These are phyloP conservation scores for Hemicrepidius hirtus DNA, from an alignment of 2,888 invertebrate genomes.

Conservation along the genomic window DNA sequence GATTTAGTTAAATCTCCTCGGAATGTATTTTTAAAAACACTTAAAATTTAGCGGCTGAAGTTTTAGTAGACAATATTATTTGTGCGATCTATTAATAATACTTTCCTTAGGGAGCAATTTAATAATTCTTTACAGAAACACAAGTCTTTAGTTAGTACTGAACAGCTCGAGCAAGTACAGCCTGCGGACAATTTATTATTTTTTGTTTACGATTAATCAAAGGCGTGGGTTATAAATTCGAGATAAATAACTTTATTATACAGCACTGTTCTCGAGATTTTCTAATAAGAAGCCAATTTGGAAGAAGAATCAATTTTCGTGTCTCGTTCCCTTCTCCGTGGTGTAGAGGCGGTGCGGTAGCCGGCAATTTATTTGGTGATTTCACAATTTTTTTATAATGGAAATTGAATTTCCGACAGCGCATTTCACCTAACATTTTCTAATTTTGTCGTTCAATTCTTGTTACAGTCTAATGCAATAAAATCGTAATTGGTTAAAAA, in stretches of 20 bases:
- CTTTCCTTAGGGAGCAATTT: constrained; percentile 5
- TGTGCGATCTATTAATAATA: constrained; percentile 17
- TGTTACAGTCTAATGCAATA: no score
- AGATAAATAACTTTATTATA: constrained; percentile 32
- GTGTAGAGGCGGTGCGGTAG: constrained; percentile 19
- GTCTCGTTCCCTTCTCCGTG: constrained; percentile 17
- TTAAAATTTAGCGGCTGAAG: constrained; percentile 1
- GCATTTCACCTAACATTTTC: constrained; percentile 6
- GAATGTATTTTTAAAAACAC: no score
- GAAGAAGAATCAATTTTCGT: constrained; percentile 35
- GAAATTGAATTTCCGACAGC: constrained; percentile 28
- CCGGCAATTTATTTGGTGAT: constrained; percentile 33
- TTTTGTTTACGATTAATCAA: constrained; percentile 31
- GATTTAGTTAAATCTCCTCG: no score
- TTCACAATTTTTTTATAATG: constrained; percentile 31
- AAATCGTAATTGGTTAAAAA: no score
- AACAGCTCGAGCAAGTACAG: constrained; percentile 13
- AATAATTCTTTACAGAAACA: constrained; percentile 11
- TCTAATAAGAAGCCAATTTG: constrained; percentile 38
- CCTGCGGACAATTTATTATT: constrained; percentile 24
- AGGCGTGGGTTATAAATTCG: constrained; percentile 26
- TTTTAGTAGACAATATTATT: constrained; percentile 8
- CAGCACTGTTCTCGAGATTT: constrained; percentile 16
- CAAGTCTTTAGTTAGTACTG: constrained; percentile 4
- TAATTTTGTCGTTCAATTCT: no score